These are phyloP conservation scores for Sesia apiformis DNA, from an alignment of 2,888 invertebrate species.

Conservation along the genomic window DNA sequence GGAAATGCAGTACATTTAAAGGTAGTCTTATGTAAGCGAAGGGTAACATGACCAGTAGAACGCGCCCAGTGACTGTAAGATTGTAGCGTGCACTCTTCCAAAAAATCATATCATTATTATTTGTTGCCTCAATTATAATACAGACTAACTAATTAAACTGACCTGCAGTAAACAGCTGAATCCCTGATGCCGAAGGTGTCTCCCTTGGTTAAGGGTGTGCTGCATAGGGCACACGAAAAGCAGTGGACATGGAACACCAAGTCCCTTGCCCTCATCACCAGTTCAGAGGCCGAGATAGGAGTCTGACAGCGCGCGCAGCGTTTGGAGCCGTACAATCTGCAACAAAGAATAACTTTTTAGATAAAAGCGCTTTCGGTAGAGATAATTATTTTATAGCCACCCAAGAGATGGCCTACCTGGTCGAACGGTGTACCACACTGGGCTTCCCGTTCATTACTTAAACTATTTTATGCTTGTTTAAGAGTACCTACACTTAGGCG, in stretches of 20 bases:
- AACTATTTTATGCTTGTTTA: too few relatives aligned
- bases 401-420: neutral
- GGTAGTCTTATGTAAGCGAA: too few relatives aligned
- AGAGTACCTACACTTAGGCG: too few relatives aligned
- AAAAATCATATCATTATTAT: too few relatives aligned
- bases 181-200: conserved; percentile 96
- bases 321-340: conserved; percentile 92
- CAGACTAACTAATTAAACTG: conserved; percentile 1
- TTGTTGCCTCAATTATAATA: too few relatives aligned
- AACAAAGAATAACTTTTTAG: neutral
- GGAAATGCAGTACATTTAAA: too few relatives aligned
- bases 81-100: too few relatives aligned
- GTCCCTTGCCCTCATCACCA: conserved; percentile 96
- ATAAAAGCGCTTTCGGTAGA: too few relatives aligned
- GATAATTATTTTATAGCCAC: neutral
- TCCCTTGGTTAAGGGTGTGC: conserved; percentile 90
- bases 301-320: conserved; percentile 93
- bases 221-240: conserved; percentile 94
- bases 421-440: too few relatives aligned
- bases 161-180: conserved; percentile 90
- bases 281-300: conserved; percentile 90
- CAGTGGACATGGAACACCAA: conserved; percentile 96
- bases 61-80: too few relatives aligned
- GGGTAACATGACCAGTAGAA: too few relatives aligned
- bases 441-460: too few relatives aligned